A percentile compares a stretch with the other conserved stretches of the same genome.
These are phyloP conservation scores for Brachionus manjavacas DNA, from an alignment of 1,140 invertebrate genomes.

Conservation along the genomic window DNA sequence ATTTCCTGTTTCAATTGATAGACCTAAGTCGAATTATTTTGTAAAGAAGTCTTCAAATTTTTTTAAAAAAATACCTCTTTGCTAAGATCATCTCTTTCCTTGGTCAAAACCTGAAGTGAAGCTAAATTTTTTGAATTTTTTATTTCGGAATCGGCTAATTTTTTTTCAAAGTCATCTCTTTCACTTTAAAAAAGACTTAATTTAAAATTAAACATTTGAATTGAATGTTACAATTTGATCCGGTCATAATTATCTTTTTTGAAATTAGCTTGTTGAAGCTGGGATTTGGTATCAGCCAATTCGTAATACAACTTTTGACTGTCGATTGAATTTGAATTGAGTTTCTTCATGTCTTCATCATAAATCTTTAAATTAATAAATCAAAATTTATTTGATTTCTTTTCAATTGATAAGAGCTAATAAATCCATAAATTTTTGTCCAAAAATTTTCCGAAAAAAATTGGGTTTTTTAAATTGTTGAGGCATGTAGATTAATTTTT, in stretches of 20 bases:
- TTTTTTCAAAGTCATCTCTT: slow-evolving; percentile 51
- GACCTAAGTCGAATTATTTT: slow-evolving; percentile 46
- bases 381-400: not conserved
- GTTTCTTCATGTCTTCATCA: slow-evolving; percentile 24
- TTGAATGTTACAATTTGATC: slow-evolving; percentile 50
- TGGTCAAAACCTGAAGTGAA: slow-evolving; percentile 48
- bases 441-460: too few relatives aligned
- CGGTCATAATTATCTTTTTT: slow-evolving; percentile 55
- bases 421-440: too few relatives aligned
- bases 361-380: slow-evolving; percentile 3
- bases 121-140: slow-evolving; percentile 49
- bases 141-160: slow-evolving; percentile 49
- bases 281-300: slow-evolving; percentile 48
- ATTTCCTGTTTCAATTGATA: slow-evolving; percentile 51
- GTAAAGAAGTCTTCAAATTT: not conserved
- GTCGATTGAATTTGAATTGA: slow-evolving; percentile 12
- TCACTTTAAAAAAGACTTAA: slow-evolving; percentile 48
- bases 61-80: slow-evolving; percentile 49
- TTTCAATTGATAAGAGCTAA: too few relatives aligned
- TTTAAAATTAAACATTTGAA: not conserved
- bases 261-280: slow-evolving; percentile 52
- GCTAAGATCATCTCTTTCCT: slow-evolving; percentile 53
- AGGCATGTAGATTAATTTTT: too few relatives aligned
- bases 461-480: too few relatives aligned
- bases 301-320: slow-evolving; percentile 49